Conservation (phyloP, 2,888 invertebrate species). For the Troilus luridus region DNA sequence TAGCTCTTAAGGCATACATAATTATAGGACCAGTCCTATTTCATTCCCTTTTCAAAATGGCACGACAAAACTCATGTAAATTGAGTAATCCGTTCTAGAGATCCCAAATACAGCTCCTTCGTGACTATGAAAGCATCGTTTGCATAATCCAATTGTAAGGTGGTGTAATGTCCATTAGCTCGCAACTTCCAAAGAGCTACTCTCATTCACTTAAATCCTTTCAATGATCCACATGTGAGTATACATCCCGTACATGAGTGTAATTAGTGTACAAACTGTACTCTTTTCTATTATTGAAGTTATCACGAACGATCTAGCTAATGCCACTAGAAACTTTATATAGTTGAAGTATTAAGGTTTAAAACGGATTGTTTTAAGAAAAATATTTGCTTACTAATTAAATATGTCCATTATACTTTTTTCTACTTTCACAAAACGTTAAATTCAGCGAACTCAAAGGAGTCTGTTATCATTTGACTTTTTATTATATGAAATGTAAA, state of each 20-base stretch:
- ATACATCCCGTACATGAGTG: neutral
- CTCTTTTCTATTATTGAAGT: too few relatives aligned
- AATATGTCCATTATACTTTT: too few relatives aligned
- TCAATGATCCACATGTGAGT: neutral
- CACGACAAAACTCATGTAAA: neutral
- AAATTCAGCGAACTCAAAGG: neutral
- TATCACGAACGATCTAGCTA: too few relatives aligned
- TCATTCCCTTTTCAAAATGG: neutral
- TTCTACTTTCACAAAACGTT: neutral
- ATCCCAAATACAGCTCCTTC: neutral
- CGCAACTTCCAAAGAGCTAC: neutral
- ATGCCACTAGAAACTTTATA: too few relatives aligned
- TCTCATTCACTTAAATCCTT: neutral
- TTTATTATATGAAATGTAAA: neutral
- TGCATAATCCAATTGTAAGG: slow-evolving; percentile 32
- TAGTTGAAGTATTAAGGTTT: too few relatives aligned
- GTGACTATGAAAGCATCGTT: neutral
- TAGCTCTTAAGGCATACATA: too few relatives aligned
- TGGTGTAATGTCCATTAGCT: slow-evolving; percentile 1
- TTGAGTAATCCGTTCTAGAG: neutral
- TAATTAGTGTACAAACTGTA: neutral
- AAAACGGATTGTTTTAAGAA: too few relatives aligned
- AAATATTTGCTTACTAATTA: too few relatives aligned
- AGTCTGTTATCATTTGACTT: neutral
- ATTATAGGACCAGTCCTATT: too few relatives aligned